Evolutionary conservation across 2,888 invertebrate genomes (phyloP).

Genomic region (Bembecia ichneumoniformis): DNA sequence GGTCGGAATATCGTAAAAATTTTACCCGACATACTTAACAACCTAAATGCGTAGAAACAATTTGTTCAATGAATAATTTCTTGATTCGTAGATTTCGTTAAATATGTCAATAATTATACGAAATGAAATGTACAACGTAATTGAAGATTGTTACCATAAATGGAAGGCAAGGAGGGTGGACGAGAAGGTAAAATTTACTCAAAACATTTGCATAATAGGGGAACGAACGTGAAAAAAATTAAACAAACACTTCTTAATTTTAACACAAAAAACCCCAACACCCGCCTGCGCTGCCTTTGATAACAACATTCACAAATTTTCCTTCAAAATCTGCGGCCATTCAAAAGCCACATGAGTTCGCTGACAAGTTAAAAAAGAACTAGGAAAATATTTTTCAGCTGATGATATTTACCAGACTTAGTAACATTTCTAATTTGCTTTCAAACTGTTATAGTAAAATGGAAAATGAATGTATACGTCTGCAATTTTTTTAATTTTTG

Average conservation of each 20-base stretch:
- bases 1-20: constrained; percentile 23
- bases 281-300: constrained; percentile 41
- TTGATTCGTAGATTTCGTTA: neutral
- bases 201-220: neutral
- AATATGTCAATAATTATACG: neutral
- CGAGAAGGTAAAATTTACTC: neutral
- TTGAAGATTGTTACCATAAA: no score
- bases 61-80: neutral
- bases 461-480: no score
- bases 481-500: no score
- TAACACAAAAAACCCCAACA: constrained; percentile 31
- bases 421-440: no score
- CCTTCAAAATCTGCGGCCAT: neutral
- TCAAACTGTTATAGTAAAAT: no score
- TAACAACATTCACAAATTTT: constrained; percentile 35
- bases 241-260: constrained; percentile 36
- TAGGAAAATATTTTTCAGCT: no score
- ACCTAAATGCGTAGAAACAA: constrained; percentile 8
- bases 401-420: no score
- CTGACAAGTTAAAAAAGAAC: no score
- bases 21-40: constrained; percentile 22
- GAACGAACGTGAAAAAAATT: constrained; percentile 17
- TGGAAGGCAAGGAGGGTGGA: no score
- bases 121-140: no score
- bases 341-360: no score